phyloP scores from a whole-genome alignment of 1,140 invertebrate genomes.

The Tetraneura akinire region DNA sequence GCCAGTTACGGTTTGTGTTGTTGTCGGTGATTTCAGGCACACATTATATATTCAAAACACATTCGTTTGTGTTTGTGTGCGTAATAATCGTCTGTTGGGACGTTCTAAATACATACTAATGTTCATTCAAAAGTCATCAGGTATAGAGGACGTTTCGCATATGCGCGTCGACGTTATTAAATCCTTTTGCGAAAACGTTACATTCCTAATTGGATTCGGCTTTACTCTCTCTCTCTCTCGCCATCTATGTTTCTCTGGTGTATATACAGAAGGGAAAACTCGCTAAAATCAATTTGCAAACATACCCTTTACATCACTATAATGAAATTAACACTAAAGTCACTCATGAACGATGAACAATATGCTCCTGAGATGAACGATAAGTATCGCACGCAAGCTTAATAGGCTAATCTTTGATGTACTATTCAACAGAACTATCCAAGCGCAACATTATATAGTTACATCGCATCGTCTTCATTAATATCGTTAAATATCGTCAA shows the following conservation, averaged over 20 bases:
- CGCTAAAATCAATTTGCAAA: not conserved
- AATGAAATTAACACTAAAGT: constrained; percentile 33
- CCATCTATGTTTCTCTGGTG: too few species aligned
- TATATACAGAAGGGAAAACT: not conserved
- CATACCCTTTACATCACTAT: constrained; percentile 4
- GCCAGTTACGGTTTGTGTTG: not conserved
- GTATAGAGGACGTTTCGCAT: not conserved
- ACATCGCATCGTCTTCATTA: too few species aligned
- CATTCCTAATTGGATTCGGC: not conserved
- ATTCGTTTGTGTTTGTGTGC: not conserved
- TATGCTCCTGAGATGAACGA: not conserved
- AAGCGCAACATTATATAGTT: too few species aligned
- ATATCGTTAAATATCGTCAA: too few species aligned
- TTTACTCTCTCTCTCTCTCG: too few species aligned
- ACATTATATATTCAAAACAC: not conserved
- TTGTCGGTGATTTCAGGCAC: too few species aligned
- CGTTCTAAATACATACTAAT: too few species aligned
- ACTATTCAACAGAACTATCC: not conserved
- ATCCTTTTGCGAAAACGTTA: constrained; percentile 3
- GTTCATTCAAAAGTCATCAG: constrained; percentile 16
- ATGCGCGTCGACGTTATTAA: not conserved
- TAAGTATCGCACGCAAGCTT: not conserved
- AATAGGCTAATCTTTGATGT: not conserved
- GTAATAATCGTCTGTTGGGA: not conserved
- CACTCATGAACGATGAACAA: not conserved